Evolutionary conservation across 1,140 invertebrate genomes (phyloP).

Genomic region (Drosophila kurseongensis): DNA sequence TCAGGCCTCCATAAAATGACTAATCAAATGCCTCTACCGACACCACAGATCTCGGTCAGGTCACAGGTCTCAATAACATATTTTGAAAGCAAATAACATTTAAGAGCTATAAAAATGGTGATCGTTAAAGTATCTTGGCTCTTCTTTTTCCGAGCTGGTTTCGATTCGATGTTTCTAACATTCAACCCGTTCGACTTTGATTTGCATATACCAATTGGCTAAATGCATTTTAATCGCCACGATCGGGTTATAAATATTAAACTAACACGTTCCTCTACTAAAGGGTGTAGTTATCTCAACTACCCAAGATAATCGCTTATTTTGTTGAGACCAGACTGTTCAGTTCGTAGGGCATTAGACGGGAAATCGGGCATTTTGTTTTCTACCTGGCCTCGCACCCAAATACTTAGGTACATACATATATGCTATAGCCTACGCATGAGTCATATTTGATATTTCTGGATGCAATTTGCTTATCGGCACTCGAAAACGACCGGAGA

Average conservation of each 20-base stretch:
- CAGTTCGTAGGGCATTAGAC: constrained; percentile 45
- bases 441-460: constrained; percentile 44
- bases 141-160: too few relatives aligned
- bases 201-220: constrained; percentile 68
- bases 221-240: constrained; percentile 64
- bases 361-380: constrained; percentile 1
- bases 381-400: constrained; percentile 33
- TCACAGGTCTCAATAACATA: too few relatives aligned
- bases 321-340: constrained; percentile 44
- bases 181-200: constrained; percentile 37
- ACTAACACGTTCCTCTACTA: constrained; percentile 32
- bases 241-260: constrained; percentile 60
- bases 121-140: constrained; percentile 42
- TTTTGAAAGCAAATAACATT: constrained; percentile 79
- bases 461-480: constrained; percentile 76
- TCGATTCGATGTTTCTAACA: constrained; percentile 21
- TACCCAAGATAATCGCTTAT: constrained; percentile 78
- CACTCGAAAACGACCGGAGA: constrained; percentile 58
- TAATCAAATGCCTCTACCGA: constrained; percentile 44
- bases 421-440: constrained; percentile 22
- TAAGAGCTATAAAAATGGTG: constrained; percentile 55
- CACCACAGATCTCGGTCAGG: constrained; percentile 19
- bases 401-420: not conserved
- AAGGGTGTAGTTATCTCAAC: constrained; percentile 60
- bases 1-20: constrained; percentile 46